Base-by-base conservation (phyloP, 2,888 invertebrate genomes). In the Tineola bisselliella region DNA sequence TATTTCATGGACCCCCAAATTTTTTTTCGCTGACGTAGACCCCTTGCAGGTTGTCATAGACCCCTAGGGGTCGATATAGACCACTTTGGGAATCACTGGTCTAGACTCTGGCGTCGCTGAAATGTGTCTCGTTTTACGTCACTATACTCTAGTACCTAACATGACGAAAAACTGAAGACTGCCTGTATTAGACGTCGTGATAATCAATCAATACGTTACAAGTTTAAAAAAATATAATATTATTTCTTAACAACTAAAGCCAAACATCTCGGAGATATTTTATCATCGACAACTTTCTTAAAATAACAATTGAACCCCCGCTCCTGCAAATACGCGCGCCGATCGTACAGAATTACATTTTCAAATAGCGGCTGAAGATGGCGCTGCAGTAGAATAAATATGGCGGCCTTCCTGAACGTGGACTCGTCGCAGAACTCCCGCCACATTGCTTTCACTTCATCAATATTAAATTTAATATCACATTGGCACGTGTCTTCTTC, bases 201-300 rank as follows among this genome's bases (percentile, higher is more conserved):
- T n/a, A n/a, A n/a, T n/a, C n/a, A n/a, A n/a, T n/a, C n/a, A n/a
- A n/a, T n/a, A n/a, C n/a, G 25, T 25, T 25, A 25, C 25, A 25
- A 4, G 2, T 25, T 25, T 25, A 4, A 25, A 6, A 6, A 25
- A 25, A 48, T 18, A 38, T 48, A 48, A 48, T n/a, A 5, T 48
- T 54, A 54, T 54, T 54, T 54, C 25, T 54, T 58, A 33, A 58
- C 25, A 31, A 58, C 58, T 64, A 92, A 74, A 38, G 89, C 91
- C 66, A 88, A 82, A 74, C 91, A 91, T 68, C 92, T 84, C 0
- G 92, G 92, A n/a, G 92, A 92, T 65, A 90, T 76, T 62, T 75
- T 76, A 64, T 90, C 90, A 70, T 91, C 79, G 63, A 91, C 87
- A 63, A 92, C 87, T 74, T 89, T 90, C 66, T 88, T 87, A 65